Conservation (phyloP, 2,888 invertebrate species). For the Oithona nana region DNA sequence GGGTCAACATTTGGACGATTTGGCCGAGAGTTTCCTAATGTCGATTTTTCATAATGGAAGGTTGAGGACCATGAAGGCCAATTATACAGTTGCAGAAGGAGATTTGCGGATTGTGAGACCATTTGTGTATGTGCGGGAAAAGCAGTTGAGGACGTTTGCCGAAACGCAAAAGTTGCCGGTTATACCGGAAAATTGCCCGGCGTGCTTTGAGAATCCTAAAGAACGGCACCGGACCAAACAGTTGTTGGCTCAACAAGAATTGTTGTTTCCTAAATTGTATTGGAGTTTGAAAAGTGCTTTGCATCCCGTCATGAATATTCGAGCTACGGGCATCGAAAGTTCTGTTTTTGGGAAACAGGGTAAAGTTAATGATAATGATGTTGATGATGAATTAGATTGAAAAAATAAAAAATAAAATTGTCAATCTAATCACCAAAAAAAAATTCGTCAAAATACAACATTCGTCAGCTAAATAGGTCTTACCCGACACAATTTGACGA, state of each 20-base stretch:
- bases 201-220: conserved; percentile 32
- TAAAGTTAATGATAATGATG: background rate
- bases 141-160: conserved; percentile 49
- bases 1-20: conserved; percentile 65
- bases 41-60: conserved; percentile 62
- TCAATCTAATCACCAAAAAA: no score
- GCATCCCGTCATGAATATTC: conserved; percentile 48
- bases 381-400: background rate
- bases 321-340: conserved; percentile 27
- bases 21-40: conserved; percentile 60
- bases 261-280: conserved; percentile 51
- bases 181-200: conserved; percentile 41
- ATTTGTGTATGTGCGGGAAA: conserved; percentile 64
- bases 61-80: conserved; percentile 51
- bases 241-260: conserved; percentile 51
- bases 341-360: conserved; percentile 21
- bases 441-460: no score
- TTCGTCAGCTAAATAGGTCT: no score
- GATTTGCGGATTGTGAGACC: conserved; percentile 65
- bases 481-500: no score
- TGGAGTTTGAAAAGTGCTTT: conserved; percentile 53
- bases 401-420: no score
- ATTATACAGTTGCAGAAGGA: conserved; percentile 54
- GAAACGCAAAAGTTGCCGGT: conserved; percentile 51
- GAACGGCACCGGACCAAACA: conserved; percentile 43